A percentile compares a stretch with the other conserved stretches of the same genome.
These are phyloP conservation scores for Mythimna albipuncta DNA, from an alignment of 2,888 invertebrate genomes.

Conservation along the genomic window DNA sequence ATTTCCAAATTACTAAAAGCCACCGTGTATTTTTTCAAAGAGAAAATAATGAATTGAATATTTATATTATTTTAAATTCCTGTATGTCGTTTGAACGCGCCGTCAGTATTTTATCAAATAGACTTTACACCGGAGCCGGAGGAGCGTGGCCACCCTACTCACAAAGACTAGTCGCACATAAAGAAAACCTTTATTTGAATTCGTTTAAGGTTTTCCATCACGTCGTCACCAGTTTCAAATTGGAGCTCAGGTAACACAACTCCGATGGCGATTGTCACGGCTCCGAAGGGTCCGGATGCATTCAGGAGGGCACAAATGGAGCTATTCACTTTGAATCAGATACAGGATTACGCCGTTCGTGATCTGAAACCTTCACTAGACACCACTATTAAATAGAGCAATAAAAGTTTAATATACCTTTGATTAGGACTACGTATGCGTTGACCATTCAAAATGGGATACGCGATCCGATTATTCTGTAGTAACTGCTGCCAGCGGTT, in stretches of 20 bases:
- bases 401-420: slow-evolving; percentile 63
- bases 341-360: slow-evolving; percentile 78
- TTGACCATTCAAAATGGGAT: slow-evolving; percentile 39
- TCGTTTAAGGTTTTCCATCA: slow-evolving; percentile 58
- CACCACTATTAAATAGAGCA: slow-evolving; percentile 66
- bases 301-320: slow-evolving; percentile 79
- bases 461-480: slow-evolving; percentile 19
- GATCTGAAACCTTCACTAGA: slow-evolving; percentile 78
- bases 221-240: slow-evolving; percentile 60
- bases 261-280: slow-evolving; percentile 72
- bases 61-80: not conserved
- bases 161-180: slow-evolving; percentile 29
- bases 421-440: slow-evolving; percentile 50
- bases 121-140: not conserved
- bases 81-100: not conserved
- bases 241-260: slow-evolving; percentile 67
- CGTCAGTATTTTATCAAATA: not conserved
- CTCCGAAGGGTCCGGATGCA: slow-evolving; percentile 82
- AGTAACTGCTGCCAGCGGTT: too few relatives aligned
- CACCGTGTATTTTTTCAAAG: not conserved
- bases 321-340: slow-evolving; percentile 83
- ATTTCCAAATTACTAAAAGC: not conserved
- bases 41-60: not conserved
- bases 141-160: slow-evolving; percentile 15
- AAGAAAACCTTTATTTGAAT: slow-evolving; percentile 52